Percentiles rank a stretch among this genome's conserved stretches.
Evolutionary conservation across 53 echinoderm and acorn worm genomes (phyloP).

Genomic region (Echinometra lucunter): DNA sequence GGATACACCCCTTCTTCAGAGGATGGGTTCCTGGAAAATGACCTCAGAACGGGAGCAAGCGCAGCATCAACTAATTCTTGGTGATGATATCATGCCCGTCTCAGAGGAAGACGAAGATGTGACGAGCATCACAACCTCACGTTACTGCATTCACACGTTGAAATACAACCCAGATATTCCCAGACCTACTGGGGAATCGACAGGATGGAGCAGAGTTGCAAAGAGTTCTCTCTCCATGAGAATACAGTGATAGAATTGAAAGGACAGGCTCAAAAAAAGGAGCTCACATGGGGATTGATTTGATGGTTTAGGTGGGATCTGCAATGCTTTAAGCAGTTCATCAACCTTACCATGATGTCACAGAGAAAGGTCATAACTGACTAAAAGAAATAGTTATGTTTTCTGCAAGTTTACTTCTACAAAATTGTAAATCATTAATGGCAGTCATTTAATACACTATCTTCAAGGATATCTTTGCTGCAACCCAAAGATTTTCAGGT

Average conservation of each 20-base stretch:
- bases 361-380: neutral
- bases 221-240: neutral
- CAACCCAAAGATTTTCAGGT: no score
- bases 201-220: neutral
- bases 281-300: neutral
- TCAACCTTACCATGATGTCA: neutral
- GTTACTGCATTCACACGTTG: constrained; percentile 23
- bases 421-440: no score
- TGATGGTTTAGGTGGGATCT: neutral
- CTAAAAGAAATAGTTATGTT: neutral
- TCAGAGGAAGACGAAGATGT: constrained; percentile 5
- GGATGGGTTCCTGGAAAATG: constrained; percentile 17
- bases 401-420: neutral
- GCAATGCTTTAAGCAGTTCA: neutral
- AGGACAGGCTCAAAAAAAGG: neutral
- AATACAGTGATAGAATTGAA: neutral
- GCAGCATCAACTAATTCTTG: constrained; percentile 10
- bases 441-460: no score
- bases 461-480: no score
- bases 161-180: neutral
- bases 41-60: neutral
- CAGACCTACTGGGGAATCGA: neutral
- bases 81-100: constrained; percentile 30
- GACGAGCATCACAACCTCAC: constrained; percentile 11
- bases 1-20: no score